Evolutionary conservation across 2,888 invertebrate species (phyloP), one percentile per base, ranked within the genome.

Genomic region (Eucriotettix oculatus): DNA sequence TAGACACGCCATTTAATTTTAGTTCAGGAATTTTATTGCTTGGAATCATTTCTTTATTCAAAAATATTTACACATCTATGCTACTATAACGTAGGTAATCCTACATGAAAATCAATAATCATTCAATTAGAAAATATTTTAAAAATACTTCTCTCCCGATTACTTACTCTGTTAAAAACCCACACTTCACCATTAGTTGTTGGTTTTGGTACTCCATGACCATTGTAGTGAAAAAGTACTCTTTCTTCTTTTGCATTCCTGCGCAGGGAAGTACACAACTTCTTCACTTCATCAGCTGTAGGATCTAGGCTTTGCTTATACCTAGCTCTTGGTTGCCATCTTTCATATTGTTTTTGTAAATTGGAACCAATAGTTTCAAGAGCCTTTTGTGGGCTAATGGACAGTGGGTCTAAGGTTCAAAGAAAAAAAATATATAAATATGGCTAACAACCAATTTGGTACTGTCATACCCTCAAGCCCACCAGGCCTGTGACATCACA

Each of bases 211-310:
- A 99, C 99, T 16, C 99, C 99, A 73, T 99, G 99, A 0, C 99
- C 99, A 74, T 99, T 99, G 74, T 99, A 99, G 75, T 99, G 99
- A 76, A 99, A 99, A 59, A 99, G 77, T 48, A 99, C 96, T 64
- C 99, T 81, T 72, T 99, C 99, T 69, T 98, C 98, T 75, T 98
- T 98, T 9, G 99, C 98, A 75, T 95, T 97, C 66, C 96, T 81
- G 12, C 99, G 79, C 65, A 99, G 76, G 0, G 96, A 95, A 42
- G 89, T 87, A 72, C 98, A 98, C 29, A 98, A 77, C 73, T 98
- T 97, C 73, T 97, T 96, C 0, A 99, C 93, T 76, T 99, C 98
- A 52, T 99, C 99, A 3, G 92, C 87, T 3, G 98, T 98, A 10
- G 99, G 99, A 76, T 99, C 99, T 59, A 96, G 80, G 54, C 91